Percentiles rank a stretch among this genome's conserved stretches.
These are phyloP conservation scores for Drosophila fungiperda DNA, from an alignment of 2,888 invertebrate genomes.

Conservation along the genomic window DNA sequence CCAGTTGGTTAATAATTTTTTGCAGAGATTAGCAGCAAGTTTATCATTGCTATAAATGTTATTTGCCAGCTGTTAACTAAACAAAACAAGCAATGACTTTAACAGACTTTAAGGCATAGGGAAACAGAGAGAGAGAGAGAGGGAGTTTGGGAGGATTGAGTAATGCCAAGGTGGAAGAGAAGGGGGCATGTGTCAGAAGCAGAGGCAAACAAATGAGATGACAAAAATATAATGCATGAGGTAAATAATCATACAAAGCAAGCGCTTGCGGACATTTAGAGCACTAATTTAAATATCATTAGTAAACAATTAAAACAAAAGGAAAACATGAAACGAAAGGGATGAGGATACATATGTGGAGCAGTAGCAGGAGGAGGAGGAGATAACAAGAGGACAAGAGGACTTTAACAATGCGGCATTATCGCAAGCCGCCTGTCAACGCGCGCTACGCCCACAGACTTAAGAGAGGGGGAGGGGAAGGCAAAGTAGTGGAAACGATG, in stretches of 20 bases:
- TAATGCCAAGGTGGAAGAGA: neutral
- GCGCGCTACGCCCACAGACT: conserved; percentile 47
- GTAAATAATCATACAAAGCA: conserved; percentile 49
- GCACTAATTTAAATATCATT: conserved; percentile 81
- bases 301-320: conserved; percentile 75
- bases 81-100: neutral
- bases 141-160: neutral
- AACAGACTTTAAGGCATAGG: neutral
- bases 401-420: conserved; percentile 45
- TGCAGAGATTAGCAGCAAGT: neutral
- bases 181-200: conserved; percentile 18
- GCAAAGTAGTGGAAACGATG: neutral
- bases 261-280: conserved; percentile 67
- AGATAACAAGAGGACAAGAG: neutral
- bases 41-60: neutral
- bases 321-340: conserved; percentile 17
- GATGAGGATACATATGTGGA: conserved; percentile 30
- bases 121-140: neutral
- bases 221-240: conserved; percentile 28
- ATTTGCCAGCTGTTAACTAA: neutral
- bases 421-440: conserved; percentile 58
- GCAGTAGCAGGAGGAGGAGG: conserved; percentile 10
- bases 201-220: conserved; percentile 45
- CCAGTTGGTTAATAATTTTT: neutral
- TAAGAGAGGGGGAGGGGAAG: neutral